Conservation (phyloP, 2,797 vertebrate species). For the Euthynnus affinis region DNA sequence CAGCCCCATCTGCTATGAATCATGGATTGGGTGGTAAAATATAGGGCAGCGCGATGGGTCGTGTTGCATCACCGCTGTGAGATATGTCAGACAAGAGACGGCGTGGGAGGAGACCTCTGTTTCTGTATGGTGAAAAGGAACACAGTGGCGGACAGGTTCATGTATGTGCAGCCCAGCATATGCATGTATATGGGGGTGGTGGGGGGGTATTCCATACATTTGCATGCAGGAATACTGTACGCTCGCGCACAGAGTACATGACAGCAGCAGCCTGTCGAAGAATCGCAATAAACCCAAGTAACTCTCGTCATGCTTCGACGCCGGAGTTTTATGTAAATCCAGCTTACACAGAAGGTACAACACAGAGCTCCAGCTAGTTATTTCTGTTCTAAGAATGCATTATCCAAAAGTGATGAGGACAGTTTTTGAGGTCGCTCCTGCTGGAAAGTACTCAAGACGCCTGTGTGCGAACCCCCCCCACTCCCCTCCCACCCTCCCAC, state of each 20-base stretch:
- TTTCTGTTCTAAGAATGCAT: constrained; percentile 60
- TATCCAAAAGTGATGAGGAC: constrained; percentile 61
- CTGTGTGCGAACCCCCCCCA: too few species aligned
- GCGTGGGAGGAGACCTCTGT: constrained; percentile 32
- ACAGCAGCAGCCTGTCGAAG: constrained; percentile 2
- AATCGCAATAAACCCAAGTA: constrained; percentile 21
- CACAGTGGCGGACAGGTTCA: neutral
- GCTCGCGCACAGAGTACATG: neutral
- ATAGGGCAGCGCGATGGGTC: constrained; percentile 41
- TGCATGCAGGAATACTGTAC: neutral
- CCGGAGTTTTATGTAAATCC: constrained; percentile 56
- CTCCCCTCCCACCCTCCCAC: neutral
- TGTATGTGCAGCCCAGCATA: constrained; percentile 3
- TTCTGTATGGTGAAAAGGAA: constrained; percentile 4
- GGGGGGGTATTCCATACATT: too few species aligned
- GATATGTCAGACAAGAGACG: constrained; percentile 34
- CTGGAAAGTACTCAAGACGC: constrained; percentile 53
- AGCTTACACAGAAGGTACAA: constrained; percentile 18
- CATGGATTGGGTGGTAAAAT: constrained; percentile 39
- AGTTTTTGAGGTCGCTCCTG: constrained; percentile 53
- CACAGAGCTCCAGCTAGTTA: constrained; percentile 51
- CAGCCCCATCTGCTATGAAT: constrained; percentile 55
- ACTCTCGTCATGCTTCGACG: neutral
- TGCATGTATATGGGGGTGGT: neutral
- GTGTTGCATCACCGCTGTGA: constrained; percentile 49